phyloP scores from a whole-genome alignment of 2,888 invertebrate species.

The Lomographa bimaculata region DNA sequence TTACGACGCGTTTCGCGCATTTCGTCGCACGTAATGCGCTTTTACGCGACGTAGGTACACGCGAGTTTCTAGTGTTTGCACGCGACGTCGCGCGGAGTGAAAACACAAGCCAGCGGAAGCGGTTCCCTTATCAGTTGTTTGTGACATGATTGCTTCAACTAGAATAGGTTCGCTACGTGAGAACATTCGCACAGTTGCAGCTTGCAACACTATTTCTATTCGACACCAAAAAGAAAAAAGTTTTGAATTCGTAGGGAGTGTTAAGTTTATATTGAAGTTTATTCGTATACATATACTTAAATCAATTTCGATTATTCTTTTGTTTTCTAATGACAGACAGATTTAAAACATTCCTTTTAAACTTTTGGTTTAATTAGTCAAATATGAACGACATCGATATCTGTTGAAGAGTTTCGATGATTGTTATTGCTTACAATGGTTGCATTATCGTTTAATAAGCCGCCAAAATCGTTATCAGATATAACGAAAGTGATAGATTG shows the following conservation, averaged over 20 bases:
- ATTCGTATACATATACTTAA: too few species aligned
- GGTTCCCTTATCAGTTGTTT: constrained; percentile 69
- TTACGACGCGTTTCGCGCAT: constrained; percentile 46
- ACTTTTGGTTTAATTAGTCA: too few species aligned
- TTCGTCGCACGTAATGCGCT: constrained; percentile 42
- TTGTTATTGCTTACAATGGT: too few species aligned
- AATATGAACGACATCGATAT: too few species aligned
- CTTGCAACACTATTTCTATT: too few species aligned
- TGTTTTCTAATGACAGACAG: too few species aligned
- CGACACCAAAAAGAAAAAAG: too few species aligned
- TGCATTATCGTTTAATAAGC: constrained; percentile 15
- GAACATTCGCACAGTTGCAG: constrained; percentile 46
- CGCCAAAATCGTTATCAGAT: constrained; percentile 21
- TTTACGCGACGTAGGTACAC: constrained; percentile 39
- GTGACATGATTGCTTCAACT: constrained; percentile 58
- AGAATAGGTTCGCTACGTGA: constrained; percentile 54
- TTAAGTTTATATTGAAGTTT: too few species aligned
- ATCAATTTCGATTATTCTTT: too few species aligned
- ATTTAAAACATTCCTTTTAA: too few species aligned
- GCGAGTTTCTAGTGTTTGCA: constrained; percentile 34
- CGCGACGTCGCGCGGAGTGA: constrained; percentile 44
- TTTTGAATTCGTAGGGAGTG: too few species aligned
- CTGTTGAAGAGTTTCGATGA: too few species aligned
- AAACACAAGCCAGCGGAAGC: constrained; percentile 66
- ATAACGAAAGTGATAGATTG: constrained; percentile 23